Base-by-base conservation (phyloP, 2,797 vertebrate species). In the Coilia nasus region DNA sequence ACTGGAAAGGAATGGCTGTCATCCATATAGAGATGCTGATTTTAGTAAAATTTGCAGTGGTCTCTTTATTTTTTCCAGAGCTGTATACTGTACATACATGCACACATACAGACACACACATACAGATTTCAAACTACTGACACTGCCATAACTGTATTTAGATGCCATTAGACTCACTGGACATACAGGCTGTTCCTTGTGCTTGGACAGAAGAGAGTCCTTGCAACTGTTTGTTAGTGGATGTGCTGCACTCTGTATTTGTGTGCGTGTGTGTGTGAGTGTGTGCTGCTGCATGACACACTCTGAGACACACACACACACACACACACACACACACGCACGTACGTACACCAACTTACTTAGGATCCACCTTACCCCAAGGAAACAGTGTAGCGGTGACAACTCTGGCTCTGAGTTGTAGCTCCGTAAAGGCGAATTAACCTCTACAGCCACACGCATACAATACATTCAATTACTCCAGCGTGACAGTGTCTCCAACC, bases 401-500 rank as follows among this genome's bases (percentile, higher is more conserved):
- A 89, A 88, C 87, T 88, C 44, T 82, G 85, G 57, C 82, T 83
- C 19, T 85, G 84, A 88, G 46, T 56, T 81, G 64, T 82, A 59
- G 80, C 83, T 83, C 62, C 81, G 54, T 86, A 87, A 89, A 87
- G 85, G 86, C 85, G 78, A 88, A 90, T 88, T 86, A 88, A 87
- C 86, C 86, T 88, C 82, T 56, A 60, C 67, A 87, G 83, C 85
- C 87, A 84, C 89, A 86, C 80, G 28, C 81, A 88, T 83, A 81
- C 87, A 86, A 71, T 82, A 85, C 67, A 84, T 90, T 89, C 87
- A 90, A 89, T 89, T 85, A 88, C 88, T 91, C 83, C 89, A 87
- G 89, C 87, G 56, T 90, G 90, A 90, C 88, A 88, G 89, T 89
- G 91, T 93, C 92, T 86, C 88, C 23, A 90, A 91, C 91, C 87